Base-by-base conservation (phyloP, 2,888 invertebrate genomes). In the Agonopterix alstromeriana region DNA sequence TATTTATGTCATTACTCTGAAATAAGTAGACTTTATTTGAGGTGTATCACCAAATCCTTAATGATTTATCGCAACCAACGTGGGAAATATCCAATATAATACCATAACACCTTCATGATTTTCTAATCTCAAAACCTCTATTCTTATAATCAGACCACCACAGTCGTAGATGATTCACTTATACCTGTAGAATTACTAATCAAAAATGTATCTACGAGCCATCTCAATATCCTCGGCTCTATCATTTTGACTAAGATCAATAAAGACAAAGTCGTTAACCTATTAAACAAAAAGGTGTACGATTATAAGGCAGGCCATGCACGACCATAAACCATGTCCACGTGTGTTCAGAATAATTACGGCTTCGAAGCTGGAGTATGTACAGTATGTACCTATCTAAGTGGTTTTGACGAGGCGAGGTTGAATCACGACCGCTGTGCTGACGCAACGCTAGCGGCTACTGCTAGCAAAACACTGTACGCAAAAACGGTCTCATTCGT, bases 281-380 rank as follows among this genome's bases (percentile, higher is more conserved):
- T 78, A 82, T 79, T 79, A 79, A 82, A 73, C 70, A 76, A 73
- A 77, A 78, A 77, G 74, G 73, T 70, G 71, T 71, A 67, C 72
- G 69, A 76, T 79, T 76, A 77, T 76, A 73, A 81, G 73, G 71
- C 77, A 67, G 61, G 65, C 72, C 77, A 72, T 75, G 77, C 68
- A 65, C 75, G 67, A 63, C 63, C 71, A 75, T 83, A 82, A 82
- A 77, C 68, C 68, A 72, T 76, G 74, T 78, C 77, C 84, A 83
- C 82, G 82, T 86, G 83, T 83, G 82, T 73, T 77, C 68, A 61
- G 85, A 86, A 86, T 86, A 84, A 83, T 83, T 82, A 78, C 77
- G 60, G 66, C 51, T 12, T n/a, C 11, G 63, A 57, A 58, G 70
- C 63, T 60, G 58, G 60, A 58, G 55, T 63, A 56, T 57, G 27